Evolutionary conservation across 37 sponge, comb jelly and placozoan species (phyloP), one percentile per base, ranked within the genome.

Genomic region (Diacarnus erythraeanus): DNA sequence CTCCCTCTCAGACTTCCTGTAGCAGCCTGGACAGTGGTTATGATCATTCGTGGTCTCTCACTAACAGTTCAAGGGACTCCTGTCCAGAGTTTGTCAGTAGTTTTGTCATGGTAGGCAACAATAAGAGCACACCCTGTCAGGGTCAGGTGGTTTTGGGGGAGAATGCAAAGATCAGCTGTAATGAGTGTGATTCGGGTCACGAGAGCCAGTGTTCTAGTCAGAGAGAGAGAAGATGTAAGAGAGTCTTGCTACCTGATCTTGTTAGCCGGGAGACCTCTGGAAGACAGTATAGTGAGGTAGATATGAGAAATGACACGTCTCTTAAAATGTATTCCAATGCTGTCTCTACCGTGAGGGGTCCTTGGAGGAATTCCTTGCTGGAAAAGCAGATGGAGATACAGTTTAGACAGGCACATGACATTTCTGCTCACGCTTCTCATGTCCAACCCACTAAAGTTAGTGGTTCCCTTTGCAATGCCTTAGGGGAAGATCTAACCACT

Each of bases 11-110:
- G 15, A 47, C 74, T 1, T 74, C 57, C 3, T 68, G 69, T 31
- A 51, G 71, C 39, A 79, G 80, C 37, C 4, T 79, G 17, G 80
- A 79, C 40, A 70, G 71, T 36, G 80, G 80, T 5, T 79, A 79
- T 25, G 54, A 67, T 40, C 38, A 57, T 22, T 57, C 71, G 9
- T 33, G 22, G 43, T 36, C 58, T 9, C n/a, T 76, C 38, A 56
- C 77, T 21, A 38, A 76, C 41, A 76, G 63, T 42, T 27, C 75
- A 3, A 2, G 44, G 26, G 71, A 71, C 41, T 42, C 43, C 41
- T 71, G 42, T 71, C 26, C n/a, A 2, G 66, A 71, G 71, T 40
- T 71, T 9, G 26, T 42, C 1, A 36, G 26, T 39, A 71, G 42
- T 36, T 71, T 35, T 10, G 66, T 26, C 2, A 65, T 65, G 66